Conservation (phyloP, 2,797 vertebrate species). For the Chaetophractus vellerosus region DNA sequence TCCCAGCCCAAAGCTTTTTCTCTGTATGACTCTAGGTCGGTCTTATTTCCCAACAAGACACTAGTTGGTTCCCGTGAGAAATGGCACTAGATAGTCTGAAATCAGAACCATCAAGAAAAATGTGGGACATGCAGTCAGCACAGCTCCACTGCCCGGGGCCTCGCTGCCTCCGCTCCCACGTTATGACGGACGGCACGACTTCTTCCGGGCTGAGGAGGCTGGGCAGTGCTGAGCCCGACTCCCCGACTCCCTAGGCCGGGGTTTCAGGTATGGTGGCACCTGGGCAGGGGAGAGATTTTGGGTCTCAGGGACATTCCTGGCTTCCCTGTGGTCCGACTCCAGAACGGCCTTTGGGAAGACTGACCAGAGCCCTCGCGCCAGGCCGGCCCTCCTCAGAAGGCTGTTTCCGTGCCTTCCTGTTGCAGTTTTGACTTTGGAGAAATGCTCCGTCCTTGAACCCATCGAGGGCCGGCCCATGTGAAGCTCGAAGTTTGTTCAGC, state of each 20-base stretch:
- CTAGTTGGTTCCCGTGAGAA: neutral
- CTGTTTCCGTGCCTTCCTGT: constrained; percentile 73
- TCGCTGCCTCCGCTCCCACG: rapidly evolving
- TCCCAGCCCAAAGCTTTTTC: neutral
- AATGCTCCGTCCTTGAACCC: constrained; percentile 83
- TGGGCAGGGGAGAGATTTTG: neutral
- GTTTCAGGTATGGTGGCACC: neutral
- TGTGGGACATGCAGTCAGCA: neutral
- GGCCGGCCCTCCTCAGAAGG: neutral
- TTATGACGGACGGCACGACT: rapidly evolving
- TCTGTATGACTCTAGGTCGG: neutral
- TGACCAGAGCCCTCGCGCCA: neutral
- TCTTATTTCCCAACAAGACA: neutral
- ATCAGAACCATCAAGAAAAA: neutral
- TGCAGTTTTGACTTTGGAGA: constrained; percentile 81
- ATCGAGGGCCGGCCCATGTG: constrained; percentile 55
- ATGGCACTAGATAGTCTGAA: neutral
- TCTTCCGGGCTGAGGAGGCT: neutral
- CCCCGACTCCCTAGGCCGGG: neutral
- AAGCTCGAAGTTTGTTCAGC: constrained; percentile 84
- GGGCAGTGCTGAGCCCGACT: rapidly evolving
- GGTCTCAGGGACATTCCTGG: neutral
- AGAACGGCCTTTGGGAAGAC: neutral
- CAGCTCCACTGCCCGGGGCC: rapidly evolving
- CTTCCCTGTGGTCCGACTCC: neutral